Evolutionary conservation across 2,888 invertebrate genomes (phyloP), one percentile per base, ranked within the genome.

Genomic region (Dicyrtoma fusca): DNA sequence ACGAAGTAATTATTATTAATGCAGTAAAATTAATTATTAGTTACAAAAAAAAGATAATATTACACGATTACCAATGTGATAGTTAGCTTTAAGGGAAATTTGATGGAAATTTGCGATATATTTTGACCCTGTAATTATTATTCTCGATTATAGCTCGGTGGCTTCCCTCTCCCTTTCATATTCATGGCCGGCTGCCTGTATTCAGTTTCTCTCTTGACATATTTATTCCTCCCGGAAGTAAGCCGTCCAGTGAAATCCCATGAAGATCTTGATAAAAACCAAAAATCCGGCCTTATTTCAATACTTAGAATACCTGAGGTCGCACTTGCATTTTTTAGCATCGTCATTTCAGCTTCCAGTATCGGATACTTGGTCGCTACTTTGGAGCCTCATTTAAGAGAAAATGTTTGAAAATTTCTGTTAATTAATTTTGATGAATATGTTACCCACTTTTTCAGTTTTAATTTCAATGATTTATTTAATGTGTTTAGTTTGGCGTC

Each of bases 341-440:
- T 84, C 25, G 80, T 82, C n/a, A 79, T 82, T 3, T 82, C 83
- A 17, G 82, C 84, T 5, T 81, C 83, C 42, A 83, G 83, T 62
- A 83, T 84, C 74, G 85, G 85, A 25, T 88, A 86, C 81, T 82
- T 87, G 65, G 85, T 87, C 26, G 87, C 88, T 0, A 87, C 87
- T 0, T 81, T 88, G 53, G 86, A 87, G 55, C 85, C 85, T 4
- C 88, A 87, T 82, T 82, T 88, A n/a, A 83, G 91, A 77, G 86
- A 87, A 84, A 59, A 69, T 10, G 66, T 66, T n/a, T n/a, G n/a
- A n/a, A n/a, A n/a, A n/a, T n/a, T n/a, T n/a, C n/a, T n/a, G n/a
- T n/a, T n/a, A n/a, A n/a, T n/a, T n/a, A n/a, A n/a, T n/a, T n/a
- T n/a, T n/a, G n/a, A n/a, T n/a, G n/a, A n/a, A n/a, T n/a, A n/a